A percentile compares a stretch with the other conserved stretches of the same genome.
These are phyloP conservation scores for Harlomillsia oculata DNA, from an alignment of 1,140 invertebrate species.

Conservation along the genomic window DNA sequence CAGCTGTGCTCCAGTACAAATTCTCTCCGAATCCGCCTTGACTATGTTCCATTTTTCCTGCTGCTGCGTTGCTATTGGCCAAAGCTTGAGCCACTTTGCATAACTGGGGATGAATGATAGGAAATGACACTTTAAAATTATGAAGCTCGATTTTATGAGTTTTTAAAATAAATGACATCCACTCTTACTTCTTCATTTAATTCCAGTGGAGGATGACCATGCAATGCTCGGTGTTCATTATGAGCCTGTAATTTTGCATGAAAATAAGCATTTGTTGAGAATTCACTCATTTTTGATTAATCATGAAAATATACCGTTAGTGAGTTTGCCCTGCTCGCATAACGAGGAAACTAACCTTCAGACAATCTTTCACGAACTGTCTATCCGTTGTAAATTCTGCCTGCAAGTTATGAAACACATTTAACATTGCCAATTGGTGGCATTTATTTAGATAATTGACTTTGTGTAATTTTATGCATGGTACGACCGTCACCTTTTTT, in stretches of 20 bases:
- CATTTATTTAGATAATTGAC: background rate
- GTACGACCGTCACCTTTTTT: background rate
- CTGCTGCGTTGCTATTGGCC: constrained; percentile 62
- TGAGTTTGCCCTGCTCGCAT: no score
- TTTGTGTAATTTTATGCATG: background rate
- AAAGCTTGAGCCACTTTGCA: constrained; percentile 68
- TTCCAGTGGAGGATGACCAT: constrained; percentile 57
- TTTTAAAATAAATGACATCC: background rate
- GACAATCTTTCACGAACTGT: constrained; percentile 23
- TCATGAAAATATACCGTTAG: background rate
- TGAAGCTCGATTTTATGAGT: background rate
- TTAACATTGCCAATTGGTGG: background rate
- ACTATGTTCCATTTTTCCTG: constrained; percentile 56
- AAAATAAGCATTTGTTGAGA: background rate
- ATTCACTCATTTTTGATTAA: background rate
- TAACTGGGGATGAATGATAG: constrained; percentile 40
- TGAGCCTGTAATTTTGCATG: constrained; percentile 49
- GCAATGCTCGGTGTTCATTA: constrained; percentile 61
- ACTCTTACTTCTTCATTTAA: constrained; percentile 57
- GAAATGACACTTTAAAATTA: background rate
- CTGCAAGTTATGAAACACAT: background rate
- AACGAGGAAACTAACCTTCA: constrained; percentile 29
- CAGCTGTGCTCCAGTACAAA: constrained; percentile 15
- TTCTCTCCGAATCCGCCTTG: constrained; percentile 16
- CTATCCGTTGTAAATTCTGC: constrained; percentile 14